phyloP scores from a whole-genome alignment of 2,113 vertebrate species.

The Rhinoptilus africanus region DNA sequence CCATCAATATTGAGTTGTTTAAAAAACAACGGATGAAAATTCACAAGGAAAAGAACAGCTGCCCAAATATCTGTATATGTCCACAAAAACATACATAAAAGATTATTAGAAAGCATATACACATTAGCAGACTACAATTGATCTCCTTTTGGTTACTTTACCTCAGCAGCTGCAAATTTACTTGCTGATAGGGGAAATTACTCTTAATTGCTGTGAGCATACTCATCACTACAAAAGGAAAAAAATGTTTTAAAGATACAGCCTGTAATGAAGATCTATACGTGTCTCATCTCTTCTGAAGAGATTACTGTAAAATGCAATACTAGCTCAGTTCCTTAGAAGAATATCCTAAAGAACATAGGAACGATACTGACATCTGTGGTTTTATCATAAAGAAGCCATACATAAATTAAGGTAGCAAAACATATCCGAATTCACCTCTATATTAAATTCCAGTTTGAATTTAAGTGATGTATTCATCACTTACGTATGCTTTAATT shows the following conservation, averaged over 20 bases:
- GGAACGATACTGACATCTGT: background rate
- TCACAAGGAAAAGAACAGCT: background rate
- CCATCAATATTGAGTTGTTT: constrained; percentile 11
- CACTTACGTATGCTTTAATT: background rate
- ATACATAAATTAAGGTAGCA: background rate
- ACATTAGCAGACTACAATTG: background rate
- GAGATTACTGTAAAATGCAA: background rate
- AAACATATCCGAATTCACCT: background rate
- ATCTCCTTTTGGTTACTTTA: background rate
- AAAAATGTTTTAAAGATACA: background rate
- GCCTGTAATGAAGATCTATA: background rate
- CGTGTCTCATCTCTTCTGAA: background rate
- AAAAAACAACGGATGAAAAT: constrained; percentile 47
- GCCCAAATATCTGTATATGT: background rate
- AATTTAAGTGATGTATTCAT: background rate
- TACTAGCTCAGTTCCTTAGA: background rate
- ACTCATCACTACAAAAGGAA: background rate
- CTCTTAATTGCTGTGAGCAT: background rate
- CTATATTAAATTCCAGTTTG: background rate
- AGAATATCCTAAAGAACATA: background rate
- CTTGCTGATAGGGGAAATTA: background rate
- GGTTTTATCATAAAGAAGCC: background rate
- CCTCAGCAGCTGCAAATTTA: background rate
- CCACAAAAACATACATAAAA: background rate
- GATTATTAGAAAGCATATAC: background rate